Evolutionary conservation across 1,140 invertebrate species (phyloP).

Genomic region (Drosophila sproati): DNA sequence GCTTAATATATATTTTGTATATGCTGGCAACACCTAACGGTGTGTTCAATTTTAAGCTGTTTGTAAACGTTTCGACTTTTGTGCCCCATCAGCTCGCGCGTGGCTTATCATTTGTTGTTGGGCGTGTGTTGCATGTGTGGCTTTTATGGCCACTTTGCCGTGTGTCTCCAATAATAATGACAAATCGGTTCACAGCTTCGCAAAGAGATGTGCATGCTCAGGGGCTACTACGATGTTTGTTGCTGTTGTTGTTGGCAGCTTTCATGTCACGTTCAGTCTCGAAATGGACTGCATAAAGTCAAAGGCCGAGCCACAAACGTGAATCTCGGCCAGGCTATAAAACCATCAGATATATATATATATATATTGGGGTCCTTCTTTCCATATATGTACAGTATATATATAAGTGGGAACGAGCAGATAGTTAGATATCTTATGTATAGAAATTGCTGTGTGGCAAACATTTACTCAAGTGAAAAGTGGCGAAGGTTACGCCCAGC

Average conservation of each 20-base stretch:
- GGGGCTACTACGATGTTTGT: neutral
- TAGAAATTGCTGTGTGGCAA: constrained; percentile 26
- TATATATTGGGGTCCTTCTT: too few species aligned
- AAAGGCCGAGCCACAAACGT: constrained; percentile 67
- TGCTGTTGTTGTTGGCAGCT: constrained; percentile 28
- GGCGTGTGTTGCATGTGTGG: constrained; percentile 26
- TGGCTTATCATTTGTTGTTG: constrained; percentile 25
- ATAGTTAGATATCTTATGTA: constrained; percentile 12
- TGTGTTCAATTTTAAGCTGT: constrained; percentile 53
- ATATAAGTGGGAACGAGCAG: neutral
- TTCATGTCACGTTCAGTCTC: constrained; percentile 72
- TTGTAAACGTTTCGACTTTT: constrained; percentile 68
- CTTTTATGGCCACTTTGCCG: constrained; percentile 40
- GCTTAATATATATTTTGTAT: neutral
- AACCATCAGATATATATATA: constrained; percentile 42
- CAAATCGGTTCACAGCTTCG: constrained; percentile 68
- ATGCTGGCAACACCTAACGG: constrained; percentile 8
- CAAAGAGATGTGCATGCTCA: constrained; percentile 14
- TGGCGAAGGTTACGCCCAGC: constrained; percentile 12
- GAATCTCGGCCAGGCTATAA: constrained; percentile 74
- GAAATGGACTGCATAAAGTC: constrained; percentile 73
- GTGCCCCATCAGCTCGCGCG: constrained; percentile 28
- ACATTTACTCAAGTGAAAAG: constrained; percentile 41
- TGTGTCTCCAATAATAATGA: constrained; percentile 79
- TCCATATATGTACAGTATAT: neutral